Conservation (phyloP, 2,888 invertebrate species). For the Anagyrus pseudococci region DNA sequence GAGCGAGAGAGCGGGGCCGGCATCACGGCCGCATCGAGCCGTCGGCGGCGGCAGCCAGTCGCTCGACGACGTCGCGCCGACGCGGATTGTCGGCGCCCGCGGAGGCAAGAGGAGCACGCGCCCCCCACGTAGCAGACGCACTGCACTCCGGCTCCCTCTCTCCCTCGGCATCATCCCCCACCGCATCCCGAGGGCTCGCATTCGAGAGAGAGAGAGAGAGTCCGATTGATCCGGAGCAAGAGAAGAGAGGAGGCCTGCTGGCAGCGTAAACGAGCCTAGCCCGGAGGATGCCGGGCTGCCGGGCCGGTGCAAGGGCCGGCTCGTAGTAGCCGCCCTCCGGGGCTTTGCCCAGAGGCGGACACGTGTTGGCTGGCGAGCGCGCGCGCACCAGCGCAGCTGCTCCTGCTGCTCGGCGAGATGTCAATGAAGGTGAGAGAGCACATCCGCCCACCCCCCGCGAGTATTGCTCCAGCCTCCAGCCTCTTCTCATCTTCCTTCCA, state of each 20-base stretch:
- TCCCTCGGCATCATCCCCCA: too few relatives aligned
- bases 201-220: too few relatives aligned
- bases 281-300: too few relatives aligned
- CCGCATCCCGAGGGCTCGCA: too few relatives aligned
- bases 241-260: too few relatives aligned
- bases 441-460: background rate
- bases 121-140: too few relatives aligned
- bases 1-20: background rate
- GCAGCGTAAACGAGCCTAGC: too few relatives aligned
- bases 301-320: background rate
- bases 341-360: background rate
- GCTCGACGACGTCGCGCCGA: slow-evolving; percentile 7
- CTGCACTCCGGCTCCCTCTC: too few relatives aligned
- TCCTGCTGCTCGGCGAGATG: slow-evolving; percentile 19
- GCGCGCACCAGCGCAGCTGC: background rate
- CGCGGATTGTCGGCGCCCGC: background rate
- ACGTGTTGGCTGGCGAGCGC: background rate
- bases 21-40: background rate
- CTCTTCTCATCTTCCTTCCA: too few relatives aligned
- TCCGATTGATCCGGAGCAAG: too few relatives aligned
- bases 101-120: background rate
- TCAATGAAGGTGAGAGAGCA: slow-evolving; percentile 32
- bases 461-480: too few relatives aligned
- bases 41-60: background rate
- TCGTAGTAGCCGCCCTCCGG: background rate